These are phyloP conservation scores for Stenotaenia linearis DNA, from an alignment of 2,888 invertebrate genomes.

Conservation along the genomic window DNA sequence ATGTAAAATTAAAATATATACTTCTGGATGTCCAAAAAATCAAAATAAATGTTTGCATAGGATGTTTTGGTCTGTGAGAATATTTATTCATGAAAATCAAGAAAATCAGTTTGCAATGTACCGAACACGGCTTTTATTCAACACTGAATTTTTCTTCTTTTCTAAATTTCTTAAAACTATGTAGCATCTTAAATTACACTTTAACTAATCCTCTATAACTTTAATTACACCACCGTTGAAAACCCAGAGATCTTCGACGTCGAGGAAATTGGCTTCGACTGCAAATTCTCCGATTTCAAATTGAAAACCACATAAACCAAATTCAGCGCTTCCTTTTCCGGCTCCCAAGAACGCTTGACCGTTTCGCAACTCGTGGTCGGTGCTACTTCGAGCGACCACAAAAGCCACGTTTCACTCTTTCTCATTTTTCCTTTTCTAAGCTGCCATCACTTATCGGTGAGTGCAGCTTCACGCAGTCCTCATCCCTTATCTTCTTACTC, in stretches of 20 bases:
- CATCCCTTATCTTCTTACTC: neutral
- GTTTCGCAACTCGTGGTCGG: neutral
- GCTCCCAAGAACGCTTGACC: neutral
- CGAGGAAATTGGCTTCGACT: neutral
- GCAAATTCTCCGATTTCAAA: neutral
- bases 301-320: neutral
- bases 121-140: too few species aligned
- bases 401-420: conserved; percentile 12
- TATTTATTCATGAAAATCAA: too few species aligned
- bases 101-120: too few species aligned
- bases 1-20: conserved; percentile 77
- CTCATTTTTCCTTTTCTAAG: neutral
- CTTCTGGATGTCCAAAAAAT: conserved; percentile 83
- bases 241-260: neutral
- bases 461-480: conserved; percentile 5
- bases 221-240: too few species aligned
- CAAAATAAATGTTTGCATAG: conserved; percentile 78
- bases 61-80: too few species aligned
- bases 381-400: neutral
- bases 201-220: too few species aligned
- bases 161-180: too few species aligned
- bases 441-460: conserved; percentile 17
- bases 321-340: neutral
- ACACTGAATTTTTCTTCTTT: too few species aligned
- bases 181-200: too few species aligned